Percentiles rank a stretch among this genome's conserved stretches.
Conservation (phyloP, 2,113 vertebrate species). For the Sprattus sprattus region DNA sequence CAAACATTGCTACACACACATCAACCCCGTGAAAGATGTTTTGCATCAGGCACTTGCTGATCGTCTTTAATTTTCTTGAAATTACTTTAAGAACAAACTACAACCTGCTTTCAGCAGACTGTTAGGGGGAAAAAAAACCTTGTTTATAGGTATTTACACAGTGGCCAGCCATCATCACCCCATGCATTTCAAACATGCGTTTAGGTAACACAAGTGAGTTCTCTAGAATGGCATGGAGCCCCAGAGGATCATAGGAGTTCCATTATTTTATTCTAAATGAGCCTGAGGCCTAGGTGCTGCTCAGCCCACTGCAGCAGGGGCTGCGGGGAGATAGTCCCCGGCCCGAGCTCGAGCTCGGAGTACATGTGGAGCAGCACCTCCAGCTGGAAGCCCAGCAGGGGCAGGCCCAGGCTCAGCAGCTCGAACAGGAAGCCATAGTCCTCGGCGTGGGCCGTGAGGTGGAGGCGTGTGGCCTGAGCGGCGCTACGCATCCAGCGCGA, state of each 20-base stretch:
- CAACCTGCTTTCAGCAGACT: not conserved
- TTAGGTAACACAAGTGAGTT: not conserved
- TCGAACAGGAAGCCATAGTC: conserved; percentile 88
- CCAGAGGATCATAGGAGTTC: not conserved
- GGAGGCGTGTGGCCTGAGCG: conserved; percentile 68
- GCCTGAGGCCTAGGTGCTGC: conserved; percentile 66
- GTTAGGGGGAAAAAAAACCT: conserved; percentile 16
- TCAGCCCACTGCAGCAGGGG: conserved; percentile 75
- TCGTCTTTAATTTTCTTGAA: conserved; percentile 5
- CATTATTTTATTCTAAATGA: conserved; percentile 49
- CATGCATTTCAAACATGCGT: conserved; percentile 19
- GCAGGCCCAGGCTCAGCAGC: conserved; percentile 88
- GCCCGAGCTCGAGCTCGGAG: conserved; percentile 65
- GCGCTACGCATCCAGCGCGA: conserved; percentile 74
- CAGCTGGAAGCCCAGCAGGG: conserved; percentile 81
- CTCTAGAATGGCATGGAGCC: not conserved
- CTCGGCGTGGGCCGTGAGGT: conserved; percentile 86
- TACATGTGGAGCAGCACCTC: conserved; percentile 86
- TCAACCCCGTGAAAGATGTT: conserved; percentile 13
- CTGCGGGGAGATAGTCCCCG: conserved; percentile 69
- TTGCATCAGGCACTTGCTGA: conserved; percentile 5
- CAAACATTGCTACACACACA: not conserved
- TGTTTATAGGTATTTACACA: conserved; percentile 22
- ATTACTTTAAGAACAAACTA: conserved; percentile 7
- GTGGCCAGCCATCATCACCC: conserved; percentile 27